A percentile compares a stretch with the other conserved stretches of the same genome.
phyloP scores from a whole-genome alignment of 2,797 vertebrate genomes.

The Falco columbarius region DNA sequence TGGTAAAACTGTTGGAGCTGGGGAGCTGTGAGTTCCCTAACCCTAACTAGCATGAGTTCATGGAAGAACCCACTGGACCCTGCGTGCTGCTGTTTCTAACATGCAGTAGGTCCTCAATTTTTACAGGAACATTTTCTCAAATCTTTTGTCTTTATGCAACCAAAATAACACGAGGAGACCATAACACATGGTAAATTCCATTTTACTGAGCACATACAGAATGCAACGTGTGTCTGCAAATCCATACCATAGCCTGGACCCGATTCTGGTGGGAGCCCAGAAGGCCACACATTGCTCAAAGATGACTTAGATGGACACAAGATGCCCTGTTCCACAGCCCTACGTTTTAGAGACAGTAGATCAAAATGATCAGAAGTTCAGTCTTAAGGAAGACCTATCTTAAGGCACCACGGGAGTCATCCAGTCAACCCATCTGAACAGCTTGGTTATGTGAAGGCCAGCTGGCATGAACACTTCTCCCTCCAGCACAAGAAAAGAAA shows the following conservation, averaged over 20 bases:
- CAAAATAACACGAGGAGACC: not conserved
- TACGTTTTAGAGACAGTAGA: not conserved
- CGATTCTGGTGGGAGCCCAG: not conserved
- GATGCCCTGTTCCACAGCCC: not conserved
- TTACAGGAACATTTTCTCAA: not conserved
- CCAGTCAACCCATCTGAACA: not conserved
- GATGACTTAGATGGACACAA: not conserved
- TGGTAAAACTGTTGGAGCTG: not conserved
- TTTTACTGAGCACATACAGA: not conserved
- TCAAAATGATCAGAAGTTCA: not conserved
- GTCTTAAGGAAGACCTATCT: not conserved
- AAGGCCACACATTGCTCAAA: not conserved
- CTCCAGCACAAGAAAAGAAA: not conserved
- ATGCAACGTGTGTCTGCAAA: not conserved
- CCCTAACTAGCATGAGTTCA: fast-evolving
- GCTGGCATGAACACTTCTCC: not conserved
- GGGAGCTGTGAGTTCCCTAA: not conserved
- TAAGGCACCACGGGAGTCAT: not conserved
- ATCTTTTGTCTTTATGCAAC: not conserved
- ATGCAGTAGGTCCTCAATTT: not conserved
- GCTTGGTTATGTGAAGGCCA: fast-evolving
- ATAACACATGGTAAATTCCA: not conserved
- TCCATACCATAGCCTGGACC: no score
- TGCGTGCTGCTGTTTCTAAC: not conserved
- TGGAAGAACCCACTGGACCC: not conserved